A percentile compares a stretch with the other conserved stretches of the same genome.
phyloP scores from a whole-genome alignment of 2,888 invertebrate species.

The Mimumesa dahlbomi region DNA sequence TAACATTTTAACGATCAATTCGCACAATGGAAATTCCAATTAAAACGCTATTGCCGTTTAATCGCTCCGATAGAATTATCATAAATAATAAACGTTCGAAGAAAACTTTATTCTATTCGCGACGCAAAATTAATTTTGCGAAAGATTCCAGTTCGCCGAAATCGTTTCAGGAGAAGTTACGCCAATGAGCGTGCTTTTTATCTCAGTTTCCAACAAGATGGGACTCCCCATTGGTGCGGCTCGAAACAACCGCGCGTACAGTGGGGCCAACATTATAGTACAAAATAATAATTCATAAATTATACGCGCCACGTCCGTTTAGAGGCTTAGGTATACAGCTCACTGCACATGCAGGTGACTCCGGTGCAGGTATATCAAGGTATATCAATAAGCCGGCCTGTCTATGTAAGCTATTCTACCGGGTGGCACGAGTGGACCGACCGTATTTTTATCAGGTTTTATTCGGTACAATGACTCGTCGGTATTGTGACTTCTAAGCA shows the following conservation, averaged over 20 bases:
- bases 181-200: slow-evolving; percentile 67
- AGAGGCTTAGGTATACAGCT: slow-evolving; percentile 63
- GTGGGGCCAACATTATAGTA: slow-evolving; percentile 70
- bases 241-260: slow-evolving; percentile 51
- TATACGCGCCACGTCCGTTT: slow-evolving; percentile 73
- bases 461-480: too few species aligned
- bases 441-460: too few species aligned
- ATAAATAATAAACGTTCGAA: too few species aligned
- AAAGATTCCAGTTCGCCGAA: background rate
- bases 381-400: slow-evolving; percentile 42
- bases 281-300: slow-evolving; percentile 78
- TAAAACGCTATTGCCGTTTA: too few species aligned
- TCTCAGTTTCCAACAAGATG: slow-evolving; percentile 66
- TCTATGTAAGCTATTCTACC: slow-evolving; percentile 19
- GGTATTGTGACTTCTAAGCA: too few species aligned
- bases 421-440: slow-evolving; percentile 18
- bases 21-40: too few species aligned
- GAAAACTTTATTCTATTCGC: too few species aligned
- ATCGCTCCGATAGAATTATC: too few species aligned
- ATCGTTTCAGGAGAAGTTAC: too few species aligned
- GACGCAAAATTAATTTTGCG: too few species aligned
- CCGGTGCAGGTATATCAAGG: slow-evolving; percentile 41
- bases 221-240: slow-evolving; percentile 44
- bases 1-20: too few species aligned
- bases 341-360: slow-evolving; percentile 54